Percentiles rank a stretch among this genome's conserved stretches.
Conservation (phyloP, 2,888 invertebrate species). For the Ormia ochracea region DNA sequence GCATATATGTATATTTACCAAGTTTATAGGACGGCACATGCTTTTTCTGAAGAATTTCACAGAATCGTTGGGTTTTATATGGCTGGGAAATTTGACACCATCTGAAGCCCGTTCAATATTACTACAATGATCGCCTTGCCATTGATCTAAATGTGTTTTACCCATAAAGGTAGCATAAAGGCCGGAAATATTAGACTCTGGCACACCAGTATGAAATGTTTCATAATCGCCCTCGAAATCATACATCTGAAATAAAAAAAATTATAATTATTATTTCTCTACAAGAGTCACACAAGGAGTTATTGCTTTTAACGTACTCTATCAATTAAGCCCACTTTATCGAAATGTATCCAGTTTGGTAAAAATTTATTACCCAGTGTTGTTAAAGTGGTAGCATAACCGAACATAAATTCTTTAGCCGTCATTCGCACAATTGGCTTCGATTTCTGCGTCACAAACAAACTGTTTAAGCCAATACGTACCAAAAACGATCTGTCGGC, state of each 20-base stretch:
- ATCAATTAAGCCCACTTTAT: constrained; percentile 92
- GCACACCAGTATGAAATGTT: constrained; percentile 85
- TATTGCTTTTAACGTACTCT: constrained; percentile 80
- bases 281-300: background rate
- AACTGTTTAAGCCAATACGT: constrained; percentile 83
- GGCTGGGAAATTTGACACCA: constrained; percentile 89
- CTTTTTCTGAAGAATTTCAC: constrained; percentile 89
- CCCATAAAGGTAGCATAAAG: constrained; percentile 87
- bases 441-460: constrained; percentile 83
- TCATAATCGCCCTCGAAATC: constrained; percentile 88
- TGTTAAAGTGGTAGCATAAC: constrained; percentile 88
- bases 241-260: constrained; percentile 82
- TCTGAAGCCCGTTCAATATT: constrained; percentile 87
- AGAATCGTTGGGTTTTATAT: constrained; percentile 82
- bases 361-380: constrained; percentile 89
- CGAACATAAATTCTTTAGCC: constrained; percentile 92
- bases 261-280: background rate
- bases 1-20: constrained; percentile 80
- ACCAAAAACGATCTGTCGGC: constrained; percentile 82
- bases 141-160: constrained; percentile 84
- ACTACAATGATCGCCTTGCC: constrained; percentile 86
- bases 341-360: constrained; percentile 90
- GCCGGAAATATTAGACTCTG: constrained; percentile 81
- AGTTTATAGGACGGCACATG: constrained; percentile 86
- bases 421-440: constrained; percentile 87